These are phyloP conservation scores for Zygogramma bicolorata DNA, from an alignment of 2,888 invertebrate species.

Conservation along the genomic window DNA sequence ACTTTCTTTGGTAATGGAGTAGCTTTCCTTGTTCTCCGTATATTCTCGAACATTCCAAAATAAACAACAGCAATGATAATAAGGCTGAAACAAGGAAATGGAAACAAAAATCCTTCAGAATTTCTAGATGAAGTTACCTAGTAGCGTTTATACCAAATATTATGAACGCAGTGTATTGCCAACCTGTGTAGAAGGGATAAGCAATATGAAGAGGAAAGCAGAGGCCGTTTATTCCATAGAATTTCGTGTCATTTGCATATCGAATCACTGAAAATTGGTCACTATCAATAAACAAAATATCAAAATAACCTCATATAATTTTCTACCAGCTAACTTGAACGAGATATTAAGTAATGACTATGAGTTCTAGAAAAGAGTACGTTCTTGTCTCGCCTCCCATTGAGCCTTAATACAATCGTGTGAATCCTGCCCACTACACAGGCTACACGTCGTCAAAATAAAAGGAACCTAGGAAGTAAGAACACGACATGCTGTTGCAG, in stretches of 20 bases:
- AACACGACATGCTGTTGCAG: too few species aligned
- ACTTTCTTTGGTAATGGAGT: conserved; percentile 72
- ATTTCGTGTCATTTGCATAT: conserved; percentile 58
- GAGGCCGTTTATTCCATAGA: conserved; percentile 77
- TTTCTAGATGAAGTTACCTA: conserved; percentile 62
- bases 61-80: conserved; percentile 73
- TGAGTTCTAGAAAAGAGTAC: too few species aligned
- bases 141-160: conserved; percentile 76
- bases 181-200: conserved; percentile 75
- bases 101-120: not conserved
- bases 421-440: too few species aligned
- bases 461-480: too few species aligned
- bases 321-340: too few species aligned
- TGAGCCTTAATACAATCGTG: too few species aligned
- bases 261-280: conserved; percentile 1
- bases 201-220: conserved; percentile 80
- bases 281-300: too few species aligned
- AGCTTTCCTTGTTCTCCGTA: conserved; percentile 73
- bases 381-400: too few species aligned
- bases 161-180: conserved; percentile 80
- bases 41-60: conserved; percentile 73
- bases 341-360: too few species aligned
- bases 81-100: conserved; percentile 61
- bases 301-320: too few species aligned
- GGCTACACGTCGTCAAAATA: too few species aligned